These are phyloP conservation scores for Heliconius ismenius DNA, from an alignment of 2,888 invertebrate genomes.

Conservation along the genomic window DNA sequence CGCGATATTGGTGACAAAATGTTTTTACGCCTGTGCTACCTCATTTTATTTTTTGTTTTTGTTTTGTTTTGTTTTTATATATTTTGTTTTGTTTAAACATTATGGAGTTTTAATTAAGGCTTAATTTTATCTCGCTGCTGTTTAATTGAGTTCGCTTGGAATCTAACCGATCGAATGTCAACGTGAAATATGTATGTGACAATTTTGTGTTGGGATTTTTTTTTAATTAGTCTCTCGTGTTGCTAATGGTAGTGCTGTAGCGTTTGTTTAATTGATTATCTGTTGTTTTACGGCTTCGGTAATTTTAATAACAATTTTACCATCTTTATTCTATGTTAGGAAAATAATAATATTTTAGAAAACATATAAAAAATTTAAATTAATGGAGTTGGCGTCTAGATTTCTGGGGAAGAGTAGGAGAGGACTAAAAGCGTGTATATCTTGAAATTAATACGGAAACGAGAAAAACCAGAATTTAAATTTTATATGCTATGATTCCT, in stretches of 20 bases:
- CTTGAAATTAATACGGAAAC: no score
- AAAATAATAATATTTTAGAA: no score
- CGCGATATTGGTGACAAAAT: conserved; percentile 66
- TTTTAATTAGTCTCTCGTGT: conserved; percentile 20
- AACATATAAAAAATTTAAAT: no score
- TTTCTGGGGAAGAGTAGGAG: no score
- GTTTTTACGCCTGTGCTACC: conserved; percentile 62
- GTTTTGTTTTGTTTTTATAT: conserved; percentile 49
- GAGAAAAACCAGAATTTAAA: no score
- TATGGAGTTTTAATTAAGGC: conserved; percentile 79
- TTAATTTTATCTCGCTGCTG: conserved; percentile 76
- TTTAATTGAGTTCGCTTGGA: conserved; percentile 53
- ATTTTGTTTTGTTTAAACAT: conserved; percentile 52
- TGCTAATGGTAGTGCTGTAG: background rate
- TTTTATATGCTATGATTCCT: no score
- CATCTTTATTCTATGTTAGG: no score
- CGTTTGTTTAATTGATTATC: background rate
- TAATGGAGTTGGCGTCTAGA: no score
- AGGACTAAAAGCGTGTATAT: no score
- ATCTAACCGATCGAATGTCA: conserved; percentile 53
- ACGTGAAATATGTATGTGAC: conserved; percentile 52
- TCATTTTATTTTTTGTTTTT: conserved; percentile 41
- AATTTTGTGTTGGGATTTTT: conserved; percentile 35
- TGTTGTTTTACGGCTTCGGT: background rate
- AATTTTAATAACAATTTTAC: background rate